Evolutionary conservation across 2,113 vertebrate genomes (phyloP), one percentile per base, ranked within the genome.

Genomic region (Corythaixoides concolor): DNA sequence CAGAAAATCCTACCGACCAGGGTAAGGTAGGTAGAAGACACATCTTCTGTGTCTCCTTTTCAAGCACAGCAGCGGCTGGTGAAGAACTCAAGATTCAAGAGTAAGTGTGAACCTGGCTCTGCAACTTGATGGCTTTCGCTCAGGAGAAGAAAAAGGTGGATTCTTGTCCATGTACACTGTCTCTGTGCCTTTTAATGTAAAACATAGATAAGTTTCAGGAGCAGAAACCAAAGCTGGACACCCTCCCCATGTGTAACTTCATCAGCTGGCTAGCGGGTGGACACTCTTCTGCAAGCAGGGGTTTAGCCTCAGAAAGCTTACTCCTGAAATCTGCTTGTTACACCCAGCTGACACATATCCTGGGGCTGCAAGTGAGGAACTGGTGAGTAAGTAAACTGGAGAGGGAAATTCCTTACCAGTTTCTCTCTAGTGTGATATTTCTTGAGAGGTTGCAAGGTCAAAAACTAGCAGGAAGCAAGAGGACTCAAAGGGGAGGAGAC

Each of bases 151-250:
- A 78, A 84, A 19, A 2, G 2, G 7, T 13, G 37, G 41, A 13
- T 53, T 82, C 43, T 19, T 3, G 4, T 26, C 43, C 33, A 6
- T 0, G 9, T 32, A 1, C 0, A 0, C 11, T 28, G 52, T 0
- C 0, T 37, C 37, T 1, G 1, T 55, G 37, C 15, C 49, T 64
- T 60, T 56, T 45, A 16, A 12, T 39, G 37, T 56, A 55, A 70
- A 67, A 67, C 5, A 32, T 1, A 75, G 60, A 6, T 2, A 64
- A 37, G 12, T 43, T 55, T 67, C 55, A 81, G 68, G n/a, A 87
- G 45, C 50, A 58, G 45, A 87, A 84, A 30, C 58, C 49, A n/a
- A 83, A 86, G 35, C 41, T 86, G 50, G 33, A 39, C 17, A 24
- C 20, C 2, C 2, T 17, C 13, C 22, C 11, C 15, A 20, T 27